A percentile compares a stretch with the other conserved stretches of the same genome.
phyloP scores from a whole-genome alignment of 2,113 vertebrate genomes.

The Lampris incognitus region DNA sequence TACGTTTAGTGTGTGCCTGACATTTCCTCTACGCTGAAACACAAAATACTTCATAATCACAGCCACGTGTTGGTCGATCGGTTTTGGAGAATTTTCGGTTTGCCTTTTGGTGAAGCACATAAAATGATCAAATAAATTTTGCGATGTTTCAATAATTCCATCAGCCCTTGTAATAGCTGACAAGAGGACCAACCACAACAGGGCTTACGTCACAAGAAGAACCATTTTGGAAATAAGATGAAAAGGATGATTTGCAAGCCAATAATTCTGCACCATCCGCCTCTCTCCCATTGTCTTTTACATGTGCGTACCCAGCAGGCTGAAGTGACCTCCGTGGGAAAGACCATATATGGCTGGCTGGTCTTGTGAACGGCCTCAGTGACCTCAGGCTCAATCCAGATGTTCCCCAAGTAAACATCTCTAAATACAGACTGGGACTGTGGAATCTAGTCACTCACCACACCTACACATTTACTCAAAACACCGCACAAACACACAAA shows the following conservation, averaged over 20 bases:
- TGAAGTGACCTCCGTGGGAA: conserved; percentile 49
- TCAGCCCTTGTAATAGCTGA: no score
- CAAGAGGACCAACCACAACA: no score
- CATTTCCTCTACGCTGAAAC: no score
- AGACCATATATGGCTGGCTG: conserved; percentile 68
- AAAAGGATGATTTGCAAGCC: background rate
- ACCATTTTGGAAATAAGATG: background rate
- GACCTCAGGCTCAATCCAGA: conserved; percentile 77
- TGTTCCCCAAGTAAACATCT: conserved; percentile 76
- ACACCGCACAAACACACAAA: conserved; percentile 17
- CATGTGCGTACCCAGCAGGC: conserved; percentile 53
- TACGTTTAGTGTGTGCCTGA: no score
- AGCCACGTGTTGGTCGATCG: no score
- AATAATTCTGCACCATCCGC: conserved; percentile 1
- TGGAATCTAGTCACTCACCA: conserved; percentile 38
- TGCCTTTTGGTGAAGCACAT: no score
- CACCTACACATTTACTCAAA: conserved; percentile 37
- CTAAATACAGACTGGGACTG: conserved; percentile 61
- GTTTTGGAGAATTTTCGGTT: no score
- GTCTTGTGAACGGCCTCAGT: conserved; percentile 60
- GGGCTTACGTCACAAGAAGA: background rate
- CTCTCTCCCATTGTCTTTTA: conserved; percentile 18
- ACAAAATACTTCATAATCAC: no score
- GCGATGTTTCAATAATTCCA: no score
- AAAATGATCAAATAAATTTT: no score